These are phyloP conservation scores for Drosophila kokeensis DNA, from an alignment of 2,888 invertebrate species.

Conservation along the genomic window DNA sequence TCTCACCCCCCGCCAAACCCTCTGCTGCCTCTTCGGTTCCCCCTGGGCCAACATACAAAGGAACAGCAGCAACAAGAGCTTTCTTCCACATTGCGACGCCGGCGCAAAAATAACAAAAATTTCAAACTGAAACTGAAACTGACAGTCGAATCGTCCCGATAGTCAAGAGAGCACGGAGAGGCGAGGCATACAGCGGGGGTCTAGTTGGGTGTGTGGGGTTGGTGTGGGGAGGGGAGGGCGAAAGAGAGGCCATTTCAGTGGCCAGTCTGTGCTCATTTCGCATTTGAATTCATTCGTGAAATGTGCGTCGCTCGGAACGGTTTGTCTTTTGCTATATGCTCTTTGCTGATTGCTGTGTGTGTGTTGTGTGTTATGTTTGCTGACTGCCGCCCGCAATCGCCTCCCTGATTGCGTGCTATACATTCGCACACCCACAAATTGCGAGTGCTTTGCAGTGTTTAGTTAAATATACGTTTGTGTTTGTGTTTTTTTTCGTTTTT, in stretches of 20 bases:
- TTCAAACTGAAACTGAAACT: slow-evolving; percentile 46
- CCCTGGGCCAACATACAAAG: background rate
- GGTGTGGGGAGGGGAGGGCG: background rate
- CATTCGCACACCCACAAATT: slow-evolving; percentile 26
- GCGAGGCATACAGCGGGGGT: background rate
- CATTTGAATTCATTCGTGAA: slow-evolving; percentile 79
- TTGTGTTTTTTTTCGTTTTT: background rate
- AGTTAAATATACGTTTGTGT: slow-evolving; percentile 18
- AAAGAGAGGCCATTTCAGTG: slow-evolving; percentile 13
- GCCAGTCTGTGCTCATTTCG: slow-evolving; percentile 71
- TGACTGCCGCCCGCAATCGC: slow-evolving; percentile 8
- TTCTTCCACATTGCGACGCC: slow-evolving; percentile 35
- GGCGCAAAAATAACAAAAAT: slow-evolving; percentile 41
- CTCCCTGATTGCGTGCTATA: slow-evolving; percentile 5
- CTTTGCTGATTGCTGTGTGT: slow-evolving; percentile 1
- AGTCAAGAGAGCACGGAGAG: slow-evolving; percentile 1
- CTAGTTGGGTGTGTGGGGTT: background rate
- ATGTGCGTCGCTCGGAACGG: slow-evolving; percentile 75
- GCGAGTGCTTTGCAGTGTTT: slow-evolving; percentile 32
- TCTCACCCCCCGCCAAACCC: slow-evolving; percentile 1
- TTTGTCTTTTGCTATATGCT: slow-evolving; percentile 39
- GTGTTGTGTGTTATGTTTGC: slow-evolving; percentile 50
- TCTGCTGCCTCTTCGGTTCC: background rate
- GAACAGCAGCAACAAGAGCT: slow-evolving; percentile 27
- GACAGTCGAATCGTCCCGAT: slow-evolving; percentile 35